Evolutionary conservation across 2,797 vertebrate genomes (phyloP).

Genomic region (Selene dorsalis): DNA sequence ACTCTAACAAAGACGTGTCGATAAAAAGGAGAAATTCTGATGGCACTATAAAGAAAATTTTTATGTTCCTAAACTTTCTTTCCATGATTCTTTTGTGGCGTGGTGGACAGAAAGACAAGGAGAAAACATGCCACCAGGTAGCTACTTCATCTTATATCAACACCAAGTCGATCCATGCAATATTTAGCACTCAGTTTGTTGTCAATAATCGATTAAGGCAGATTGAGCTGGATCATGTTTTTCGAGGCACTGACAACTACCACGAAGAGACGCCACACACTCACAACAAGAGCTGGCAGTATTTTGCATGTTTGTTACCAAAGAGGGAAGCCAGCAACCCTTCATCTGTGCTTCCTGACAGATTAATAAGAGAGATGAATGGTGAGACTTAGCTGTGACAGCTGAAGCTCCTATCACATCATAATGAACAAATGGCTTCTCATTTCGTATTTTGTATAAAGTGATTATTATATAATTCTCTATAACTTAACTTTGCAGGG

Average conservation of each 20-base stretch:
- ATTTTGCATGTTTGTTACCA: constrained; percentile 22
- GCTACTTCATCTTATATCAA: too few species aligned
- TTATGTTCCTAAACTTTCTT: not conserved
- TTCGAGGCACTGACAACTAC: constrained; percentile 12
- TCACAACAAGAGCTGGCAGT: constrained; percentile 21
- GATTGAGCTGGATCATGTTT: constrained; percentile 35
- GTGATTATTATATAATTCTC: not conserved
- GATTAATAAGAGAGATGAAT: constrained; percentile 10
- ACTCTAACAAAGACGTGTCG: not conserved
- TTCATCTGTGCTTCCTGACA: constrained; percentile 32
- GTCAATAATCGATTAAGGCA: constrained; percentile 6
- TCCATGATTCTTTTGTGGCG: not conserved
- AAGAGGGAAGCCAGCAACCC: constrained; percentile 2
- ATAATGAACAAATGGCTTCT: not conserved
- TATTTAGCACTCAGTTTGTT: constrained; percentile 3
- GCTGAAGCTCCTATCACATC: constrained; percentile 8
- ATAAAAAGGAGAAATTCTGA: constrained; percentile 3
- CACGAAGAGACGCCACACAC: constrained; percentile 13
- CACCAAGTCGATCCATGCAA: not conserved
- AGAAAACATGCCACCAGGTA: not conserved
- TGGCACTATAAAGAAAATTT: too few species aligned
- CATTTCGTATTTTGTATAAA: not conserved
- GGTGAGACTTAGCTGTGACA: constrained; percentile 14
- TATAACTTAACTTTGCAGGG: not conserved
- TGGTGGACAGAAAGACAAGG: not conserved